Conservation (phyloP, 2,888 invertebrate genomes). For the Hypercompe scribonia region DNA sequence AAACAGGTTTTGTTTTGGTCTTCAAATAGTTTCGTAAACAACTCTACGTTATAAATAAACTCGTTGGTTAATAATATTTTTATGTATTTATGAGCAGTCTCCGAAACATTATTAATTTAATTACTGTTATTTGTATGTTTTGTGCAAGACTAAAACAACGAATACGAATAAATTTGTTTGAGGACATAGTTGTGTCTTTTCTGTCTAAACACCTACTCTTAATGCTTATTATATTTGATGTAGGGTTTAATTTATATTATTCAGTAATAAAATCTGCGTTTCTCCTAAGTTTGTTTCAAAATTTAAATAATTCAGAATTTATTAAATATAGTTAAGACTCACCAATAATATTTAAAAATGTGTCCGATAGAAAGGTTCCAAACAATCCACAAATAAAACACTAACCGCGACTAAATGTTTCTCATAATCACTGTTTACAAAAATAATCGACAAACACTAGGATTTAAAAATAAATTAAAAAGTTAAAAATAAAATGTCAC, state of each 20-base stretch:
- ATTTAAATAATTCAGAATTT: background rate
- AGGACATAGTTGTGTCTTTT: background rate
- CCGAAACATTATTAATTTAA: background rate
- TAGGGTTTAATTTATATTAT: background rate
- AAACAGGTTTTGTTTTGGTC: background rate
- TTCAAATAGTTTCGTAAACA: background rate
- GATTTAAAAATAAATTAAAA: conserved; percentile 46
- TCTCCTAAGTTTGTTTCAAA: background rate
- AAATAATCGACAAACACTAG: conserved; percentile 39
- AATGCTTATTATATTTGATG: background rate
- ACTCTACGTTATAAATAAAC: background rate
- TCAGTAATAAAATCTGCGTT: background rate
- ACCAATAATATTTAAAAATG: conserved; percentile 44
- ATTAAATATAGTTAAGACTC: conserved; percentile 29
- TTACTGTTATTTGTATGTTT: background rate
- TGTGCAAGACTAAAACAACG: background rate
- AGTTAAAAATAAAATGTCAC: conserved; percentile 60
- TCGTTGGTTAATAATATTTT: background rate
- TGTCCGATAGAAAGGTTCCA: conserved; percentile 40
- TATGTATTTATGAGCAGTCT: background rate
- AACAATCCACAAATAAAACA: conserved; percentile 50
- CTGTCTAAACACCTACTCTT: background rate
- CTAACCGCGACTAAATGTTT: conserved; percentile 39
- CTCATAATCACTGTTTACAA: conserved; percentile 49
- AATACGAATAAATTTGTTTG: background rate